phyloP scores from a whole-genome alignment of 2,797 vertebrate genomes.

The Picus viridis region DNA sequence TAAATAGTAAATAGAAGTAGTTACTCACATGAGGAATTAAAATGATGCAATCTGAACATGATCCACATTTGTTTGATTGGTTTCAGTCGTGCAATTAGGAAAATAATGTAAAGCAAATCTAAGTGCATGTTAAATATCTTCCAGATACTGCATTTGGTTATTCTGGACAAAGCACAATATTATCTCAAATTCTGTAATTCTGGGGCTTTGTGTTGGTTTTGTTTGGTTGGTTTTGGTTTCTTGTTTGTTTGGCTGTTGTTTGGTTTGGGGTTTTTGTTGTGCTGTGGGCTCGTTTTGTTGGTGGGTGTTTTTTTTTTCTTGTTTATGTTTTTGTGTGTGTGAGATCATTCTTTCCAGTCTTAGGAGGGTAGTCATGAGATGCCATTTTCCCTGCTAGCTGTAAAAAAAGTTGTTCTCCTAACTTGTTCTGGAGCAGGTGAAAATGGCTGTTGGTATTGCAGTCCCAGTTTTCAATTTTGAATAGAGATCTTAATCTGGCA shows the following conservation, averaged over 20 bases:
- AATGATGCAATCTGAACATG: conserved; percentile 3
- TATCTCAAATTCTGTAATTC: background rate
- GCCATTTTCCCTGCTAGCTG: background rate
- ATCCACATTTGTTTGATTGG: background rate
- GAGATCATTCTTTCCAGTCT: background rate
- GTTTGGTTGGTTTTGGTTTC: no score
- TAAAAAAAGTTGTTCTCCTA: background rate
- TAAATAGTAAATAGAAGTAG: background rate
- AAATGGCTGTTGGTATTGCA: background rate
- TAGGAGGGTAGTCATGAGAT: background rate
- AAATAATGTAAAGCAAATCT: background rate
- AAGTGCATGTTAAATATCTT: background rate
- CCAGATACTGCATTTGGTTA: background rate
- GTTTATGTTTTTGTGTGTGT: background rate
- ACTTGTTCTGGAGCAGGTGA: conserved; percentile 11
- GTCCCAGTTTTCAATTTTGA: conserved; percentile 20
- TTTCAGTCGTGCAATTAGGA: background rate
- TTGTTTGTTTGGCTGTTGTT: no score
- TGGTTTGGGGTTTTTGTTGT: background rate
- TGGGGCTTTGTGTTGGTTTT: background rate
- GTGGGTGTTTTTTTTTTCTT: background rate
- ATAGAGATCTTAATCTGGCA: background rate
- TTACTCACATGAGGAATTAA: conserved; percentile 8
- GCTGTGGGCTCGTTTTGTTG: no score
- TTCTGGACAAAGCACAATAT: background rate